These are phyloP conservation scores for Pocillopora meandrina DNA, from an alignment of 92 coral and sea anemone species.

Conservation along the genomic window DNA sequence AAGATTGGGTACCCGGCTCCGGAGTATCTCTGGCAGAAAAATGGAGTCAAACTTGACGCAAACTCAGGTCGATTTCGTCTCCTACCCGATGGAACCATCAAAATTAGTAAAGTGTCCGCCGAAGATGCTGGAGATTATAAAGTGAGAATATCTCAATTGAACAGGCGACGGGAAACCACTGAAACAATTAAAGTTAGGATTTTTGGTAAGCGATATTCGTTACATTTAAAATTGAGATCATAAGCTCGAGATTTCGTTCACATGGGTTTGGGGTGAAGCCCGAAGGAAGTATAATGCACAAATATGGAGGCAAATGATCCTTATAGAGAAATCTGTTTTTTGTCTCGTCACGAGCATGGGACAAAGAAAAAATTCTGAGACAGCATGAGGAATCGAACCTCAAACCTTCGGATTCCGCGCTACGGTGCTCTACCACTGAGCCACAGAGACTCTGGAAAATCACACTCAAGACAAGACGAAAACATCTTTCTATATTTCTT, in stretches of 20 bases:
- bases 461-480: no score
- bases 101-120: conserved; percentile 19
- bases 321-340: no score
- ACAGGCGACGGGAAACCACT: conserved; percentile 4
- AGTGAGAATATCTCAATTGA: conserved; percentile 25
- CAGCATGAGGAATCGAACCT: no score
- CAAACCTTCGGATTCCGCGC: no score
- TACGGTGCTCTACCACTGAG: no score
- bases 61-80: conserved; percentile 38
- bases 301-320: no score
- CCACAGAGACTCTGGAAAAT: no score
- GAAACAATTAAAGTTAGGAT: conserved; percentile 43
- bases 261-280: no score
- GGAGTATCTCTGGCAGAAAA: conserved; percentile 43
- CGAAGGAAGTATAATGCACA: no score
- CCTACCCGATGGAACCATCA: conserved; percentile 34
- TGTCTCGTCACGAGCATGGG: no score
- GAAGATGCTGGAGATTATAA: conserved; percentile 49
- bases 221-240: neutral
- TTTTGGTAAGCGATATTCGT: conserved; percentile 24
- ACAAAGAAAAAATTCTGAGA: no score
- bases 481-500: no score
- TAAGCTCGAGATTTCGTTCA: neutral
- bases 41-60: conserved; percentile 23
- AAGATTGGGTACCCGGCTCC: conserved; percentile 45